Base-by-base conservation (phyloP, 2,888 invertebrate genomes). In the Stomorhina lunata region DNA sequence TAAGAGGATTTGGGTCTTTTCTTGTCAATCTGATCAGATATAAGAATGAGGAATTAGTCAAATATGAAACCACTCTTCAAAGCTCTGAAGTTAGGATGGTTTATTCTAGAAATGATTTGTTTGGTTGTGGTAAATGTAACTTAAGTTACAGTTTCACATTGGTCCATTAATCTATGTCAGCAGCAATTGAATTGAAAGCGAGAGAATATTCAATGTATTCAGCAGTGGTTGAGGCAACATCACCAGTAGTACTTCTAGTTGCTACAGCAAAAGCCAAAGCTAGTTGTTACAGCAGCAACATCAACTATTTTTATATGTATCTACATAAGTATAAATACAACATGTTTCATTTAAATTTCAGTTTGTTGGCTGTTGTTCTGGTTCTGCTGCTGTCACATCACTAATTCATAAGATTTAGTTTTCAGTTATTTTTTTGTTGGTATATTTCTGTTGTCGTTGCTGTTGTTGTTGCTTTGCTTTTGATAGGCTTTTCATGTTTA, bases 151-250 rank as follows among this genome's bases (percentile, higher is more conserved):
- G 66, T 79, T 82, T 71, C 71, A 69, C 15, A 66, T 79, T 61
- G 79, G 82, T 75, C 82, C 79, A 82, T 82, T 82, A 82, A 82
- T 82, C 82, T 82, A 71, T 82, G 82, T 82, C 82, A 82, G 79
- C 75, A 76, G 79, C 82, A 82, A 79, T 76, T 75, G 59, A 73
- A 53, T 27, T 20, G 29, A 57, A 48, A 66, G 15, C 37, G 50
- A 50, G 66, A 61, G 72, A 37, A 57, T 53, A 22, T 50, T 43
- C 72, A 34, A 66, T 57, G 55, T 48, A 63, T n/a, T 57, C 45
- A 77, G 61, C 50, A 77, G 65, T 43, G 27, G 72, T 66, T n/a
- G 45, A 43, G 40, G 48, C 55, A 73, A 59, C 29, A 69, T 4
- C 55, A 53, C 20, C 17, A 69, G 53, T 65, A 78, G 53, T 48